Conservation (phyloP, 2,797 vertebrate species). For the Ctenosaura bakeri region DNA sequence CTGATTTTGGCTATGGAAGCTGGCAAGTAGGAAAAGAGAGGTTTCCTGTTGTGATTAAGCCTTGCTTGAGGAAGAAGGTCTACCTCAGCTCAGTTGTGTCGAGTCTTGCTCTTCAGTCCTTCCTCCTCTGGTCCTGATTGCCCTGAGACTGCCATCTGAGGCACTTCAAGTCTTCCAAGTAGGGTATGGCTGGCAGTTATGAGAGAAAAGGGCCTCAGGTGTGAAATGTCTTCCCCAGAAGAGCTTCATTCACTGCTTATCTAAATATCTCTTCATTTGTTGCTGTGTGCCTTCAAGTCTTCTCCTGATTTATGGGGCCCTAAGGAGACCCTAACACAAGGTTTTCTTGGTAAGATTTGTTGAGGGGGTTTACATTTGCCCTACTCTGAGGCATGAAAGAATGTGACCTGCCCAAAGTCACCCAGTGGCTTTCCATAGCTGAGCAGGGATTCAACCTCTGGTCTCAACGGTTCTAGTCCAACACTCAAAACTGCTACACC, state of each 20-base stretch:
- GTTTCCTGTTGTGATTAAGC: not conserved
- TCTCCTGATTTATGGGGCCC: too few relatives aligned
- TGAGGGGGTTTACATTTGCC: too few relatives aligned
- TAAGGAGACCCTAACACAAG: too few relatives aligned
- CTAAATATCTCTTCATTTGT: not conserved
- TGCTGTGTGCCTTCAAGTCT: too few relatives aligned
- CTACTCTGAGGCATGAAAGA: too few relatives aligned
- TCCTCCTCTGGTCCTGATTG: not conserved
- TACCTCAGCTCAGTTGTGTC: not conserved
- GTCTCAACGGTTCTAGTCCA: too few relatives aligned
- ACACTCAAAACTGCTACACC: not conserved
- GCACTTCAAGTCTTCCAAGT: not conserved
- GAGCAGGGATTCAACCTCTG: too few relatives aligned
- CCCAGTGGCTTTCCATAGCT: too few relatives aligned
- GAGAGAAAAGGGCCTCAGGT: not conserved
- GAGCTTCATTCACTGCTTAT: not conserved
- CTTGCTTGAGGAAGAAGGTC: not conserved
- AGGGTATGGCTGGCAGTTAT: too few relatives aligned
- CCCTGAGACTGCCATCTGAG: not conserved
- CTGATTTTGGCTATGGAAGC: not conserved
- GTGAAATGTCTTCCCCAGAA: not conserved
- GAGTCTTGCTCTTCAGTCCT: not conserved
- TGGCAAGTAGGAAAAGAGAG: not conserved
- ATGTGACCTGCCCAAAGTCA: too few relatives aligned
- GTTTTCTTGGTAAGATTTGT: too few relatives aligned